Base-by-base conservation (phyloP, 2,888 invertebrate species). In the Sinohyriopsis cumingii region DNA sequence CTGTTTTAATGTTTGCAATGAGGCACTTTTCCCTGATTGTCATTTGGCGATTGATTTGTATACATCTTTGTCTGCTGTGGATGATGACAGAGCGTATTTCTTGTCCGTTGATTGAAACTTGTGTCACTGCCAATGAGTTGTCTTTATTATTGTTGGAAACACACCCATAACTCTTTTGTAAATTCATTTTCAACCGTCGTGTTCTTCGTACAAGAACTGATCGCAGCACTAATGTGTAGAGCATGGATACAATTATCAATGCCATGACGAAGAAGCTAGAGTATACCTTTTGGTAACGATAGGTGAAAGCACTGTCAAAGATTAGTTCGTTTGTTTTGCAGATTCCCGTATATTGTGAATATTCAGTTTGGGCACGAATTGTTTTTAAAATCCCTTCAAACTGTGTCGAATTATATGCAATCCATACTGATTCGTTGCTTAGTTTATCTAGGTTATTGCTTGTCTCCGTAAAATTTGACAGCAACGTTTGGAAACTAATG, bases 1-100 rank as follows among this genome's bases (percentile, higher is more conserved):
- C 89, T 22, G 89, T 89, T 65, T 87, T 85, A 59, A 89, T 79
- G 75, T 89, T 89, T 19, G 86, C 86, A 55, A 84, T 82, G 19
- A 85, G 74, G 24, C 81, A 80, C 45, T 82, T 76, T 65, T 84
- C 84, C 53, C 83, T 65, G 64, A 84, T 81, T 56, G 83, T 82
- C 59, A 76, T 68, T 59, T 78, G 75, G n/a, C 81, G 45, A 12
- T 66, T 64, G 55, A 75, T 72, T 61, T 71, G 72, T 33, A 69
- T 67, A 63, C 73, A 69, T 68, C 71, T 20, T 55, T 57, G n/a
- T 45, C 59, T 67, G 12, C 60, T 61, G n/a, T 65, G 59, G n/a
- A 72, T 71, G 3, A 74, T 62, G 55, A 71, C 70, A 7, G 74
- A 72, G 60, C 65, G 67, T 5, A 74, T 67, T 28, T 71, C 68